Evolutionary conservation across 2,888 invertebrate species (phyloP).

Genomic region (Drosophila putrida): DNA sequence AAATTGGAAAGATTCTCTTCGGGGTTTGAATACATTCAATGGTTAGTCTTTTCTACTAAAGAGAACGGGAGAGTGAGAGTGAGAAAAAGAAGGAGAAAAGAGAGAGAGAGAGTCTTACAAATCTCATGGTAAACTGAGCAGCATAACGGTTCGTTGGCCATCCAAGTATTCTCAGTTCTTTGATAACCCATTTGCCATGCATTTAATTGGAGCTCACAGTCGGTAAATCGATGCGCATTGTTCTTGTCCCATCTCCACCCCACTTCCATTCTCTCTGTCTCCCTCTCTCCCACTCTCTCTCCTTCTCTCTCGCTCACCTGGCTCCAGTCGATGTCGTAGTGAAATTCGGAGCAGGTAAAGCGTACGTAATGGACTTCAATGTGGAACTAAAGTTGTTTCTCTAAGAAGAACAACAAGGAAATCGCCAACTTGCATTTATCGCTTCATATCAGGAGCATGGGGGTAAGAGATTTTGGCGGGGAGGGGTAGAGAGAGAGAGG

Average conservation of each 20-base stretch:
- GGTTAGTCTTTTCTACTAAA: no score
- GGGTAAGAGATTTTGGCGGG: neutral
- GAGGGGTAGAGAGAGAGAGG: neutral
- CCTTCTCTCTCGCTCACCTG: neutral
- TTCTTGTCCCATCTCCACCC: neutral
- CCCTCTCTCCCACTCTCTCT: neutral
- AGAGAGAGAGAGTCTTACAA: neutral
- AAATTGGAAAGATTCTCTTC: no score
- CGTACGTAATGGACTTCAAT: slow-evolving; percentile 57
- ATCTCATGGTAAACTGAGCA: slow-evolving; percentile 29
- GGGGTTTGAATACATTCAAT: no score
- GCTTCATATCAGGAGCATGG: slow-evolving; percentile 38
- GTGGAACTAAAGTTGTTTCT: slow-evolving; percentile 39
- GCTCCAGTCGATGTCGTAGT: neutral
- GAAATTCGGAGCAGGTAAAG: slow-evolving; percentile 36
- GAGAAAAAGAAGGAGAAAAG: neutral
- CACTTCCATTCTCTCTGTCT: neutral
- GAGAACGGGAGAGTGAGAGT: neutral
- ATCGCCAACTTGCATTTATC: slow-evolving; percentile 78
- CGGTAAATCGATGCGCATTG: slow-evolving; percentile 56
- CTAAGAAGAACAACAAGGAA: slow-evolving; percentile 64
- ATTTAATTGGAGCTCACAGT: slow-evolving; percentile 57
- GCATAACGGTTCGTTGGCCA: slow-evolving; percentile 29
- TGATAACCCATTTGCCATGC: slow-evolving; percentile 51
- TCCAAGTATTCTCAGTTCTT: slow-evolving; percentile 28